Conservation (phyloP, 2,797 vertebrate species). For the Hylomyscus alleni region DNA sequence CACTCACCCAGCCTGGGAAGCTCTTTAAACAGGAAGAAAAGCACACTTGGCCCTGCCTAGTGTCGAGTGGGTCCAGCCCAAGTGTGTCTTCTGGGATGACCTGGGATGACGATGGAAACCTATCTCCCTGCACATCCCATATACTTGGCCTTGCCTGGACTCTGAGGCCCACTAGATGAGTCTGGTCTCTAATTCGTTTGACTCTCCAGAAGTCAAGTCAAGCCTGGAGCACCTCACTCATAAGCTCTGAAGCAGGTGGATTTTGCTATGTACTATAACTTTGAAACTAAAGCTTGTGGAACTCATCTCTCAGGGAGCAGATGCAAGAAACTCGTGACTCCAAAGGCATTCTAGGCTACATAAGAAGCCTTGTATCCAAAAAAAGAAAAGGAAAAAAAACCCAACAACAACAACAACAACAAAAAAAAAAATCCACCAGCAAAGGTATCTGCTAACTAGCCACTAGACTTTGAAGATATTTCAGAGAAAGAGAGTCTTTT, state of each 20-base stretch:
- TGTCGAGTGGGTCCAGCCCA: neutral
- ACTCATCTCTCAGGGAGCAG: neutral
- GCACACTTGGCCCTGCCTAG: neutral
- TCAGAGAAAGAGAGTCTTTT: neutral
- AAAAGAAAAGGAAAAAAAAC: no score
- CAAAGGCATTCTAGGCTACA: neutral
- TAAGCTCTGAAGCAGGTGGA: neutral
- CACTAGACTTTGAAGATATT: neutral
- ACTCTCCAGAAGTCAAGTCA: neutral
- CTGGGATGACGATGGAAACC: neutral
- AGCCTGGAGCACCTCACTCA: no score
- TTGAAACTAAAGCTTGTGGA: neutral
- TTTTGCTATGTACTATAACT: neutral
- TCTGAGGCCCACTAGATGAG: fast-evolving
- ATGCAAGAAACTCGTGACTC: neutral
- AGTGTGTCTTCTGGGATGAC: neutral
- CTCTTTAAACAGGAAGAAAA: neutral
- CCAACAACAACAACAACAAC: neutral
- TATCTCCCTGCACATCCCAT: neutral
- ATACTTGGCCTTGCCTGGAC: fast-evolving
- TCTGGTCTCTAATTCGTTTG: neutral
- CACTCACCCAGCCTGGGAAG: neutral
- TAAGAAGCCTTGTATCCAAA: neutral
- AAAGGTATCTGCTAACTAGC: fast-evolving
- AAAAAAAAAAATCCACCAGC: neutral